Base-by-base conservation (phyloP, 2,888 invertebrate genomes). In the Notodromas monacha region DNA sequence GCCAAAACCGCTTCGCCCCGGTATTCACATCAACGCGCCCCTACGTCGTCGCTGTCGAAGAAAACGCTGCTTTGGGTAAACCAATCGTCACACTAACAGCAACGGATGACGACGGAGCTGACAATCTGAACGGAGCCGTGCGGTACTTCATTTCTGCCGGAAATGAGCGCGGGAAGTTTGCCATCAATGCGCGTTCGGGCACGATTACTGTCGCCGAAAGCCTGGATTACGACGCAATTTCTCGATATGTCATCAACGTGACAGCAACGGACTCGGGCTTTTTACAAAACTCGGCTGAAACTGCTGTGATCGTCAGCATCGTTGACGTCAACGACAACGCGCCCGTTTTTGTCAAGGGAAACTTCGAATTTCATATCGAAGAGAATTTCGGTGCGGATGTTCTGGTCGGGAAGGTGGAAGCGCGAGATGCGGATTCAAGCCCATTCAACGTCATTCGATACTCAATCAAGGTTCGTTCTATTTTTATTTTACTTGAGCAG, bases 241-340 rank as follows among this genome's bases (percentile, higher is more conserved):
- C 68, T 44, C 70, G 70, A 44, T 81, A 81, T 47, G 61, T 63
- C 31, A 48, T 89, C 3, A 77, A 74, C 44, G 69, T 89, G 33
- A 72, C 74, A 0, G 84, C 77, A 0, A 60, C 59, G 36, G 86
- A 89, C 52, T 52, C 73, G 30, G 84, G 70, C 3, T 77, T 74
- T 43, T 65, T 69, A 38, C 58, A 70, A 0, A 63, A 61, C 39
- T 61, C 61, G 42, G 62, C 74, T 0, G 65, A 67, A 4, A 74
- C 74, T 0, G 67, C 68, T 40, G 52, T 84, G 4, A 73, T 70
- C 1, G 67, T 89, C 1, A 69, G 68, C 31, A 56, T 89, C 2
- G 74, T 73, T 0, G 86, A 89, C 45, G 72, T 84, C 21, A 86
- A 81, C 43, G 81, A 89, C 43, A 84, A 86, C 47, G 65, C 76